Conservation (phyloP, 2,888 invertebrate species). For the Drosophila greeni region DNA sequence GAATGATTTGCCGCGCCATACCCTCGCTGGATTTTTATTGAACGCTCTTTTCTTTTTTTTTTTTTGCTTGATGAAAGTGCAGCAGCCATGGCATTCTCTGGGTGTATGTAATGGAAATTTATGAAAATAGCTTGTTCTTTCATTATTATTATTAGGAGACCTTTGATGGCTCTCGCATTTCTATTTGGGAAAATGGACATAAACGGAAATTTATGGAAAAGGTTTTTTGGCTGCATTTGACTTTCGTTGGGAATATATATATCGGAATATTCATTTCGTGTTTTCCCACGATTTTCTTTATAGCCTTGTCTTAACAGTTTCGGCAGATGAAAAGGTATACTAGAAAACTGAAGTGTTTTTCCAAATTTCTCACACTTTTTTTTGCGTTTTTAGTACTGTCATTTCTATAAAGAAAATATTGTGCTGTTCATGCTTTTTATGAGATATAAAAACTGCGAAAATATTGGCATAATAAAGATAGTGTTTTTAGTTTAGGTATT, state of each 20-base stretch:
- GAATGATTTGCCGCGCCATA: slow-evolving; percentile 25
- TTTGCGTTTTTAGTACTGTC: not conserved
- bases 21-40: slow-evolving; percentile 23
- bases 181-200: not conserved
- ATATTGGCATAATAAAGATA: not conserved
- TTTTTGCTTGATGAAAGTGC: slow-evolving; percentile 30
- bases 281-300: slow-evolving; percentile 6
- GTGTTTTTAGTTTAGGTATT: too few relatives aligned
- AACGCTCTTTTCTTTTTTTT: slow-evolving; percentile 17
- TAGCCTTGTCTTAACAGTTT: not conserved
- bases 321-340: not conserved
- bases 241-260: slow-evolving; percentile 2
- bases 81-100: slow-evolving; percentile 15
- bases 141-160: slow-evolving; percentile 19
- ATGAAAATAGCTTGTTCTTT: slow-evolving; percentile 25
- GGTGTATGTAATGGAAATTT: slow-evolving; percentile 29
- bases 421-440: not conserved
- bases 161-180: slow-evolving; percentile 15
- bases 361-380: not conserved
- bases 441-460: not conserved
- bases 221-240: slow-evolving; percentile 1
- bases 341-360: not conserved
- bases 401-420: slow-evolving; percentile 5
- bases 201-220: slow-evolving; percentile 19
- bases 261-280: not conserved